phyloP scores from a whole-genome alignment of 2,797 vertebrate genomes.

The Alfaro cultratus region DNA sequence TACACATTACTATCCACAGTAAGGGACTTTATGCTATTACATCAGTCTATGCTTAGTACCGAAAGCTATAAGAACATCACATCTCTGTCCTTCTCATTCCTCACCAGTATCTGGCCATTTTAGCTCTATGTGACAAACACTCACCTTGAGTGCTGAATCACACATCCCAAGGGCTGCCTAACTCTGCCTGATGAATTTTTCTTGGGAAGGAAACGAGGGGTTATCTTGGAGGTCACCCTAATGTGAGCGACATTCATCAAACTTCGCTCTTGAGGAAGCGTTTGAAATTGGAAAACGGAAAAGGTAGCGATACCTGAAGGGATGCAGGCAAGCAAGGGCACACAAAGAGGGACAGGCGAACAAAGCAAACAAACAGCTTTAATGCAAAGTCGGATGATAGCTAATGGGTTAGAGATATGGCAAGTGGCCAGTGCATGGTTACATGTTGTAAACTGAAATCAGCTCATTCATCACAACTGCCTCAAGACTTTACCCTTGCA shows the following conservation, averaged over 20 bases:
- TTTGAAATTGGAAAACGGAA: conserved; percentile 79
- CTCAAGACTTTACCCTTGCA: conserved; percentile 46
- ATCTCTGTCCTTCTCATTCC: conserved; percentile 55
- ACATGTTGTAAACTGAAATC: conserved; percentile 66
- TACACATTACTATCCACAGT: not conserved
- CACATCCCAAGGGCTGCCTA: conserved; percentile 71
- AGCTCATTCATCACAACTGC: conserved; percentile 67
- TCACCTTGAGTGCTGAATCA: conserved; percentile 84
- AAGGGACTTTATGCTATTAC: not conserved
- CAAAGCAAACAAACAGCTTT: conserved; percentile 70
- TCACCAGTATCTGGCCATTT: conserved; percentile 68
- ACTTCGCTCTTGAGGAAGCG: conserved; percentile 74
- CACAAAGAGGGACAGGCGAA: conserved; percentile 37
- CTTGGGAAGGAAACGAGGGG: conserved; percentile 75
- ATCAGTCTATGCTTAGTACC: not conserved
- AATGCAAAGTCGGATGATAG: conserved; percentile 57
- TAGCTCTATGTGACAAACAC: conserved; percentile 82
- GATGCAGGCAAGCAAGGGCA: conserved; percentile 52
- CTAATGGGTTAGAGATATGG: conserved; percentile 69
- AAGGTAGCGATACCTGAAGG: conserved; percentile 69
- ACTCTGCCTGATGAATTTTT: conserved; percentile 82
- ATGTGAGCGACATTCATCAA: conserved; percentile 83
- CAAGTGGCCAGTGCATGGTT: conserved; percentile 60
- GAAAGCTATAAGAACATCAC: conserved; percentile 42
- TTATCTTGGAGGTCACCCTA: conserved; percentile 81